These are phyloP conservation scores for Lemur catta DNA, from an alignment of 2,797 vertebrate species.

Conservation along the genomic window DNA sequence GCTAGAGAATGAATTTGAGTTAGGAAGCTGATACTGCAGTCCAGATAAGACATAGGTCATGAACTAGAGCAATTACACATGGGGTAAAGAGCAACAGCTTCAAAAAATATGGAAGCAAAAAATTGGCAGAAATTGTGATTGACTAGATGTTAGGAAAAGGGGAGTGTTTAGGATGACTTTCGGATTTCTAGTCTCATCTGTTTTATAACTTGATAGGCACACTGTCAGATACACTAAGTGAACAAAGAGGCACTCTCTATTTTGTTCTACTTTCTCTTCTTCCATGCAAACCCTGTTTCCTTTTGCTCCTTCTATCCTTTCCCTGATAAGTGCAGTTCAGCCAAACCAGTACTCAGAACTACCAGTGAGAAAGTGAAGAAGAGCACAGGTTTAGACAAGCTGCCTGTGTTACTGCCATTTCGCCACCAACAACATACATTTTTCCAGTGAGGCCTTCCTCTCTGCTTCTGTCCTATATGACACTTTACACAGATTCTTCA, in stretches of 20 bases:
- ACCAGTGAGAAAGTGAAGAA: not conserved
- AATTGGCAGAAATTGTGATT: not conserved
- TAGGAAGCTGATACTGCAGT: not conserved
- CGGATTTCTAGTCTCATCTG: not conserved
- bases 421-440: not conserved
- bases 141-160: not conserved
- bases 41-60: not conserved
- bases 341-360: not conserved
- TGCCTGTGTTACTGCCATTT: not conserved
- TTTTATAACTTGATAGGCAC: not conserved
- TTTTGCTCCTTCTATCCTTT: not conserved
- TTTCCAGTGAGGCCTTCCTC: not conserved
- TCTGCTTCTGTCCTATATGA: not conserved
- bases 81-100: not conserved
- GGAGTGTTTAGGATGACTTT: not conserved
- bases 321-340: not conserved
- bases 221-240: not conserved
- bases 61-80: not conserved
- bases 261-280: not conserved
- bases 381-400: not conserved
- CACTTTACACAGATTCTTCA: not conserved
- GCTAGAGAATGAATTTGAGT: not conserved
- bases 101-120: not conserved
- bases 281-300: not conserved
- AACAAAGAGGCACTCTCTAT: not conserved